Conservation (phyloP, 2,888 invertebrate genomes). For the Acronicta aceris region DNA sequence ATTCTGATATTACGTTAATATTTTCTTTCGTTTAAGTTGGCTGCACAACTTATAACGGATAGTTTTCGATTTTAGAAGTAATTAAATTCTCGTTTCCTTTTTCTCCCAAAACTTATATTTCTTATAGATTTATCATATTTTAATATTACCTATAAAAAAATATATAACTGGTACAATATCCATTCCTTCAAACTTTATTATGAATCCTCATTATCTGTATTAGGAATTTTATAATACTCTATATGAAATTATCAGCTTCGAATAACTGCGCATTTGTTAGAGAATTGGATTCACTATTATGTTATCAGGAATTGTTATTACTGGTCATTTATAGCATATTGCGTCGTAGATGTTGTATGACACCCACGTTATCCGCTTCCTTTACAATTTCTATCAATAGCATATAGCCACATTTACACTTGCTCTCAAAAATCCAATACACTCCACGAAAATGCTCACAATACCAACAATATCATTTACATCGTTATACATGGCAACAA, state of each 20-base stretch:
- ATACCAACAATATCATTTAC: slow-evolving; percentile 50
- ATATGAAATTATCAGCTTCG: neutral
- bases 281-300: neutral
- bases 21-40: no score
- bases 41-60: no score
- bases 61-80: no score
- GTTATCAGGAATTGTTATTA: neutral
- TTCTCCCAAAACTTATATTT: no score
- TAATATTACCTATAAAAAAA: no score
- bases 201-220: no score
- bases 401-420: slow-evolving; percentile 5
- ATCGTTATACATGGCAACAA: slow-evolving; percentile 44
- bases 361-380: neutral
- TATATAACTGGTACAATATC: no score
- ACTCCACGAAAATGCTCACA: slow-evolving; percentile 17
- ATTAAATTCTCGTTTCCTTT: no score
- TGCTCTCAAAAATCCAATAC: slow-evolving; percentile 44
- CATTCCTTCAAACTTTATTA: no score
- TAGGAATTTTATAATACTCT: no score
- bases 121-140: no score
- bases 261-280: neutral
- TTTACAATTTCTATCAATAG: neutral
- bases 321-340: neutral
- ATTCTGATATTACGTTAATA: no score
- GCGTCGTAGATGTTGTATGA: neutral